These are phyloP conservation scores for Poeciliopsis occidentalis DNA, from an alignment of 2,113 vertebrate species.

Conservation along the genomic window DNA sequence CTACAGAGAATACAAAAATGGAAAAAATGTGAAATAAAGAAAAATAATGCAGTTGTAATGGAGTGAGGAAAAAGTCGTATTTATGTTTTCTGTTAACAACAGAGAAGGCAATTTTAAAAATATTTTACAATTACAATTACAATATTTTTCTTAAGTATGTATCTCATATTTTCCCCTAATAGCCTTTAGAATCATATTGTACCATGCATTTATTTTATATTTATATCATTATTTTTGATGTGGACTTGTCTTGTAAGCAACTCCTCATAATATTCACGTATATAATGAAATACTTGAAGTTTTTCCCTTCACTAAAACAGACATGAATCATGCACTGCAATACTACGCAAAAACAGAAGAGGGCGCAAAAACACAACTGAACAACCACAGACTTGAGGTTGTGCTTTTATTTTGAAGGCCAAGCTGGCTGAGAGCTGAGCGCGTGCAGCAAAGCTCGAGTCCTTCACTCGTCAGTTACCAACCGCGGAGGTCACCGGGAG, in stretches of 20 bases:
- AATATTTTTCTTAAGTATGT: background rate
- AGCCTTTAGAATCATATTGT: too few relatives aligned
- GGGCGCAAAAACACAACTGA: background rate
- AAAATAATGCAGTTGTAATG: too few relatives aligned
- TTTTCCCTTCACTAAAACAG: background rate
- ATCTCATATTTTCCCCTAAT: too few relatives aligned
- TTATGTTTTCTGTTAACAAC: too few relatives aligned
- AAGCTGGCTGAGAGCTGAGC: background rate
- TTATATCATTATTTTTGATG: background rate
- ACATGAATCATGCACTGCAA: background rate
- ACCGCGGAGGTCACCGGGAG: conserved; percentile 47
- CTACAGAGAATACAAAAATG: too few relatives aligned
- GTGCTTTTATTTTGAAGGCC: conserved; percentile 60
- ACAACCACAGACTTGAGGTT: accelerated
- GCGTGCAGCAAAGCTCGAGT: conserved; percentile 5
- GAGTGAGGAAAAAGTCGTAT: too few relatives aligned
- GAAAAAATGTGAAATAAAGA: too few relatives aligned
- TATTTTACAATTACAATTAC: too few relatives aligned
- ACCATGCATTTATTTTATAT: background rate
- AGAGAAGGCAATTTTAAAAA: too few relatives aligned
- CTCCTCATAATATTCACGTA: background rate
- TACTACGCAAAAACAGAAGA: background rate
- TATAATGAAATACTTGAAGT: background rate
- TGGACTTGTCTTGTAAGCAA: background rate
- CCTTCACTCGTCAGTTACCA: conserved; percentile 37